Conservation (phyloP, 35 echinoderm and acorn worm genomes). For the Apostichopus japonicus region DNA sequence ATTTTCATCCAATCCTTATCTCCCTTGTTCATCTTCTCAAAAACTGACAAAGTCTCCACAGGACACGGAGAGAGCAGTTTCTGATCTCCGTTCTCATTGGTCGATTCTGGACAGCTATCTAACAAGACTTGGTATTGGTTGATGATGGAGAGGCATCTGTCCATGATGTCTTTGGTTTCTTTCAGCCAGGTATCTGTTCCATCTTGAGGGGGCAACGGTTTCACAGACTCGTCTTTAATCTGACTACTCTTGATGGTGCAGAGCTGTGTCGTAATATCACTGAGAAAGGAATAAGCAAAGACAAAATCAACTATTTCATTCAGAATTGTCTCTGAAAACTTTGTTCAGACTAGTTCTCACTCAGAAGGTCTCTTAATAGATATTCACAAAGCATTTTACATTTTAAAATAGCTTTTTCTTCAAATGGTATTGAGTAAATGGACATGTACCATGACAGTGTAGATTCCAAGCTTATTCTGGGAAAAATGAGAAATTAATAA, state of each 20-base stretch:
- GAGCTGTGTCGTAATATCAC: constrained; percentile 29
- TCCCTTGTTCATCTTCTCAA: constrained; percentile 52
- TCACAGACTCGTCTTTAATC: neutral
- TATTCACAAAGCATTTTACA: neutral
- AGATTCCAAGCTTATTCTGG: too few species aligned
- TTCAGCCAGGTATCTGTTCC: constrained; percentile 45
- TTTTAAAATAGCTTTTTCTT: neutral
- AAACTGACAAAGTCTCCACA: constrained; percentile 37
- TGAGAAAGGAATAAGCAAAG: neutral
- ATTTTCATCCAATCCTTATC: constrained; percentile 43
- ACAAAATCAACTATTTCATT: neutral
- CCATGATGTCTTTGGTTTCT: constrained; percentile 58
- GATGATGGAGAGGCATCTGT: constrained; percentile 31
- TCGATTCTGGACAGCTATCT: constrained; percentile 67
- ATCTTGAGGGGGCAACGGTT: constrained; percentile 61
- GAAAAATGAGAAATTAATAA: too few species aligned
- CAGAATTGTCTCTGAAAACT: neutral
- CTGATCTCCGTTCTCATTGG: constrained; percentile 15
- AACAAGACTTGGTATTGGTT: constrained; percentile 67
- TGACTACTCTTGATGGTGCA: neutral
- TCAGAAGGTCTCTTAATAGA: neutral
- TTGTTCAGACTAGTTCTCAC: neutral
- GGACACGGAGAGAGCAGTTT: constrained; percentile 40
- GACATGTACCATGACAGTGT: too few species aligned
- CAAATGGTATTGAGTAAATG: too few species aligned